Base-by-base conservation (phyloP, 2,888 invertebrate genomes). In the Empis stercorea region DNA sequence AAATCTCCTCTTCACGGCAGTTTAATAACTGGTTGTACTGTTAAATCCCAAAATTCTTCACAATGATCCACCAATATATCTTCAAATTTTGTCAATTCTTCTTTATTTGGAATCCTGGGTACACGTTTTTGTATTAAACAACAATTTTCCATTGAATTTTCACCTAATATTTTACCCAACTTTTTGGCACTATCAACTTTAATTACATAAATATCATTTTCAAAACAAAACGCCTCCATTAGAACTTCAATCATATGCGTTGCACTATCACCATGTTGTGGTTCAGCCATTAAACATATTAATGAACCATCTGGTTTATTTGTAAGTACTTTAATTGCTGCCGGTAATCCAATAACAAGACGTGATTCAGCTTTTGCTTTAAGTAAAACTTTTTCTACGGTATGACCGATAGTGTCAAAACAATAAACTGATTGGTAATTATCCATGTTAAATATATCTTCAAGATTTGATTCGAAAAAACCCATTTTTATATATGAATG, bases 221-320 rank as follows among this genome's bases (percentile, higher is more conserved):
- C 85, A 36, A 78, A 81, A 65, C 86, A 86, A 63, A 83, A 84
- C 1, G 86, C 85, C 59, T 84, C 83, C 30, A 85, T 69, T 0
- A 85, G 71, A 6, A 85, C 84, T 60, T 82, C 81, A 59, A 85
- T 84, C 74, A 86, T 83, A 60, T 85, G 85, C 7, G 80, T 81
- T 6, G 83, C 81, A 27, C 83, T 79, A 64, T 86, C 85, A 6
- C 80, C 82, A 36, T 76, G 78, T 42, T 76, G 71, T 20, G 81
- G 78, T 46, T 78, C 78, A 1, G 83, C 79, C 15, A 84, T 74
- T 40, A 85, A 67, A 59, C 84, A 84, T 60, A 82, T 78, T 1
- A 83, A 72, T 1, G 80, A 79, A 9, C 80, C 78, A 48, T 76
- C 76, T 13, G 70, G 63, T 2, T 60, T 56, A 45, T 66, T 68